Evolutionary conservation across 2,113 vertebrate genomes (phyloP).

Genomic region (Psettodes erumei): DNA sequence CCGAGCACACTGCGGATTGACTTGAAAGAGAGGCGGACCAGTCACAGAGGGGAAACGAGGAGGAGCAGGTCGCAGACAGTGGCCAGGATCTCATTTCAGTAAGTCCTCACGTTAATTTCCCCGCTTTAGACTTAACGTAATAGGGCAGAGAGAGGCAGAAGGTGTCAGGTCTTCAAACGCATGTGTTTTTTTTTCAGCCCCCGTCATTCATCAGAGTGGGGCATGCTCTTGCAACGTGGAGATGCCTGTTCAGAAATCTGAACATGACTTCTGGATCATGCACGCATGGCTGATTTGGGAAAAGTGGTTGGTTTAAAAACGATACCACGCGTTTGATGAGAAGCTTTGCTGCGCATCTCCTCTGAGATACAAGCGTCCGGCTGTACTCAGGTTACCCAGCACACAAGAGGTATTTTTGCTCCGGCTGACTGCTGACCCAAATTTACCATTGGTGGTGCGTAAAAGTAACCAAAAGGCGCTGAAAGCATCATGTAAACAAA

Average conservation of each 20-base stretch:
- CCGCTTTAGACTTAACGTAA: conserved; percentile 5
- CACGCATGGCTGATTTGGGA: not conserved
- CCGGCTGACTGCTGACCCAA: conserved; percentile 62
- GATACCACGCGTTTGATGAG: conserved; percentile 23
- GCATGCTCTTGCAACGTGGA: conserved; percentile 16
- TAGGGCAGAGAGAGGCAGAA: not conserved
- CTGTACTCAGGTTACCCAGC: conserved; percentile 27
- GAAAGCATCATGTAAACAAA: conserved; percentile 54
- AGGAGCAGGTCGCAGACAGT: conserved; percentile 61
- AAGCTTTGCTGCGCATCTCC: conserved; percentile 5
- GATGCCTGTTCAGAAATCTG: conserved; percentile 19
- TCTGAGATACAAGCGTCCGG: conserved; percentile 21
- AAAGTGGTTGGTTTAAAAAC: conserved; percentile 15
- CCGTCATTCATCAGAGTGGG: conserved; percentile 1
- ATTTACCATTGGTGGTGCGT: conserved; percentile 52
- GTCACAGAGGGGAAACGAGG: conserved; percentile 45
- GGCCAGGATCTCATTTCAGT: conserved; percentile 70
- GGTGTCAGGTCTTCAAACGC: conserved; percentile 24
- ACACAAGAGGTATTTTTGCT: conserved; percentile 39
- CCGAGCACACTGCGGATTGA: conserved; percentile 72
- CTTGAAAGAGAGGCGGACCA: conserved; percentile 54
- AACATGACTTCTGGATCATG: conserved; percentile 32
- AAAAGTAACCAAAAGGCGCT: conserved; percentile 62
- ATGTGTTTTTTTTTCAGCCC: conserved; percentile 7
- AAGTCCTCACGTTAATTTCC: conserved; percentile 59